Evolutionary conservation across 2,888 invertebrate species (phyloP).

Genomic region (Stenodera caucasica): DNA sequence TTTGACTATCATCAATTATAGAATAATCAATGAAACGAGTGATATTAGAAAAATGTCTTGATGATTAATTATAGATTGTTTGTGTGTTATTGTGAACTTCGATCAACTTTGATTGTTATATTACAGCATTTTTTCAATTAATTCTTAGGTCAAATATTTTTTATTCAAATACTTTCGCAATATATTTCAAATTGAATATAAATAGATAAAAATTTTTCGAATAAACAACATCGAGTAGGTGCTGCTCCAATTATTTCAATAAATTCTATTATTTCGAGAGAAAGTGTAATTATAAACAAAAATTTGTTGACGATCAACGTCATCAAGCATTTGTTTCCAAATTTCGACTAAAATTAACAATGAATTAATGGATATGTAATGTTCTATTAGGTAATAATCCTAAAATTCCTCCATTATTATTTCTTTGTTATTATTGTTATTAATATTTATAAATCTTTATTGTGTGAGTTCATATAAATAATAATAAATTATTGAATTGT

Average conservation of each 20-base stretch:
- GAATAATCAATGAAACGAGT: background rate
- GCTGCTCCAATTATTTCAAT: background rate
- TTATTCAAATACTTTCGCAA: background rate
- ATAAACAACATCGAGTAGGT: background rate
- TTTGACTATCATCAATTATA: background rate
- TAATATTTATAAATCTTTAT: background rate
- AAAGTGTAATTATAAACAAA: slow-evolving; percentile 2
- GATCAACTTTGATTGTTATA: background rate
- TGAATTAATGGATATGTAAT: background rate
- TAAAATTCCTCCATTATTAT: background rate
- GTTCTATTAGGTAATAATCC: background rate
- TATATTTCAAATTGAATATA: background rate
- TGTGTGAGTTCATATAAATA: no score
- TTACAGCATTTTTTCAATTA: background rate
- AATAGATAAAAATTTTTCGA: background rate
- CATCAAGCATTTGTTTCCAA: background rate
- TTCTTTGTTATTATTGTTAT: background rate
- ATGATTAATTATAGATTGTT: background rate
- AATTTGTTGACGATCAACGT: background rate
- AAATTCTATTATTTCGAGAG: background rate
- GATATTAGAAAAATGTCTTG: background rate
- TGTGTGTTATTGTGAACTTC: background rate
- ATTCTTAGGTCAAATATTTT: background rate
- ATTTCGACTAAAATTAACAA: background rate
- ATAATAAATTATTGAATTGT: no score